Evolutionary conservation across 1,140 invertebrate species (phyloP).

Genomic region (Spodoptera frugiperda): DNA sequence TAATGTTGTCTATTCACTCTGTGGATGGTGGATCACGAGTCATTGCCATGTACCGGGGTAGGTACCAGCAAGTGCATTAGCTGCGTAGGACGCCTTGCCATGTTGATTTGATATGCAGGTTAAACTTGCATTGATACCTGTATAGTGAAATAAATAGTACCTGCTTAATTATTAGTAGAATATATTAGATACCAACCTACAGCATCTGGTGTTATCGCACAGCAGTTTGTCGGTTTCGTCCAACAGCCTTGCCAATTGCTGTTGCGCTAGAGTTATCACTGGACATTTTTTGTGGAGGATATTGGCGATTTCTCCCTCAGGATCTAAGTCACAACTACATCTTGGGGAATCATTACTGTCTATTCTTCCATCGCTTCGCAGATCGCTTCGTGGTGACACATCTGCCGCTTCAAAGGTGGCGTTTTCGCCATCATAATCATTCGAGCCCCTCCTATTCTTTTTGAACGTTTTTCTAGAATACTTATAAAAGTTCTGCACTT

Average conservation of each 20-base stretch:
- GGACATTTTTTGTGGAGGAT: slow-evolving; percentile 81
- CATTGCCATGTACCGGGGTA: too few relatives aligned
- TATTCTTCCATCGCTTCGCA: slow-evolving; percentile 52
- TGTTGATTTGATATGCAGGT: too few relatives aligned
- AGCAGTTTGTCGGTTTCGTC: slow-evolving; percentile 75
- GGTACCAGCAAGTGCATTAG: too few relatives aligned
- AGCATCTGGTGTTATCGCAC: slow-evolving; percentile 66
- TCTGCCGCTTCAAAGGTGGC: slow-evolving; percentile 55
- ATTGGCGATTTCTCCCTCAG: slow-evolving; percentile 71
- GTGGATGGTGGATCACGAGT: too few relatives aligned
- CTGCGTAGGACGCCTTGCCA: too few relatives aligned
- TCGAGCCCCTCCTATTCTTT: slow-evolving; percentile 51
- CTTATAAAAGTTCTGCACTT: slow-evolving; percentile 61
- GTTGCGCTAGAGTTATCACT: slow-evolving; percentile 76
- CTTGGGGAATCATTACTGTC: slow-evolving; percentile 55
- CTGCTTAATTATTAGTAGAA: too few relatives aligned
- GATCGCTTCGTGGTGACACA: slow-evolving; percentile 61
- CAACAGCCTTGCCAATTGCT: slow-evolving; percentile 72
- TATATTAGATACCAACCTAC: slow-evolving; percentile 60
- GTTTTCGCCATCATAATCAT: slow-evolving; percentile 51
- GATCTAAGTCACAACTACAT: slow-evolving; percentile 73
- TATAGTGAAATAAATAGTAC: too few relatives aligned
- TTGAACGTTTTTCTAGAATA: slow-evolving; percentile 64
- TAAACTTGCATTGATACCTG: too few relatives aligned
- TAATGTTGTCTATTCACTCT: too few relatives aligned